Evolutionary conservation across 2,797 vertebrate genomes (phyloP).

Genomic region (Macropus fuliginosus): DNA sequence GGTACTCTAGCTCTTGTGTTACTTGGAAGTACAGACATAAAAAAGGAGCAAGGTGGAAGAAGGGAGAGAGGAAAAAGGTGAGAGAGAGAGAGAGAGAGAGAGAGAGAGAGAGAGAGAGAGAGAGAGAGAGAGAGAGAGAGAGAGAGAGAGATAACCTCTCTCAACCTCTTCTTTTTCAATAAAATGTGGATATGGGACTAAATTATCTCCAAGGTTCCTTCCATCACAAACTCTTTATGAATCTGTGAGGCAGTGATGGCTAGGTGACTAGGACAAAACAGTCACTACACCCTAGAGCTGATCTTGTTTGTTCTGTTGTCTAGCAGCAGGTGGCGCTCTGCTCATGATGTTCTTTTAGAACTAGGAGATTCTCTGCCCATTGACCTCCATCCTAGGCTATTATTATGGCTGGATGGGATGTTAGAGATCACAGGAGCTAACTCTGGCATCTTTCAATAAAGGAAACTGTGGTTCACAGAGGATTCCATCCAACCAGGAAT

Average conservation of each 20-base stretch:
- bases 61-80: neutral
- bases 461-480: neutral
- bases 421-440: neutral
- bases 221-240: neutral
- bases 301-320: slow-evolving; percentile 10
- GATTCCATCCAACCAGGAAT: neutral
- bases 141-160: neutral
- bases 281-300: neutral
- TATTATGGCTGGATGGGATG: neutral
- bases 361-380: neutral
- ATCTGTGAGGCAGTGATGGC: neutral
- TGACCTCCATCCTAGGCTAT: neutral
- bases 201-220: neutral
- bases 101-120: no score
- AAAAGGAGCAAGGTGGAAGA: neutral
- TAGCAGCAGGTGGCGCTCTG: slow-evolving; percentile 34
- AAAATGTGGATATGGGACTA: neutral
- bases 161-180: neutral
- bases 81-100: no score
- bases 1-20: neutral
- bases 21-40: neutral
- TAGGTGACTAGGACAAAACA: neutral
- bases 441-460: neutral
- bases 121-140: no score
- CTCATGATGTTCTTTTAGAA: slow-evolving; percentile 13